Conservation (phyloP, 2,113 vertebrate species). For the Archilochus colubris region DNA sequence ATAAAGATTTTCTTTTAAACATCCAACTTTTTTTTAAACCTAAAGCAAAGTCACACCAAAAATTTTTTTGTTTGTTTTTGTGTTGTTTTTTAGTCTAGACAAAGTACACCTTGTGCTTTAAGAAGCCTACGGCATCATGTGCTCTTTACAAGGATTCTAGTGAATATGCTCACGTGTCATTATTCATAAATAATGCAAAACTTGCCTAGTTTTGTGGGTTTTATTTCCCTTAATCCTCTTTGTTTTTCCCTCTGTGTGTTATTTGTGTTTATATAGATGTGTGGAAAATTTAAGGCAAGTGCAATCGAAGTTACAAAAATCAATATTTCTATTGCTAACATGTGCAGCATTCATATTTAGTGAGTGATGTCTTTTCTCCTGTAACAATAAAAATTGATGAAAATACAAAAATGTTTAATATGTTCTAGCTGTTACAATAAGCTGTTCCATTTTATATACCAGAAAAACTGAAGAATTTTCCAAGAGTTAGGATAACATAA, state of each 20-base stretch:
- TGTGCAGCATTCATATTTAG: slow-evolving; percentile 76
- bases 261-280: slow-evolving; percentile 23
- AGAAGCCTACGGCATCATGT: slow-evolving; percentile 74
- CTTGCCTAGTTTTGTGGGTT: slow-evolving; percentile 67
- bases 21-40: slow-evolving; percentile 64
- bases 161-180: slow-evolving; percentile 46
- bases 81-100: slow-evolving; percentile 53
- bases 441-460: background rate
- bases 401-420: slow-evolving; percentile 63
- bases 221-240: slow-evolving; percentile 1
- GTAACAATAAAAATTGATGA: slow-evolving; percentile 62
- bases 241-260: background rate
- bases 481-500: slow-evolving; percentile 8
- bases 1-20: slow-evolving; percentile 73
- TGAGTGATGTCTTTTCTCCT: slow-evolving; percentile 56
- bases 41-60: slow-evolving; percentile 74
- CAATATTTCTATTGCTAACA: slow-evolving; percentile 76
- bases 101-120: slow-evolving; percentile 79
- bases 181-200: slow-evolving; percentile 68
- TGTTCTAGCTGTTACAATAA: slow-evolving; percentile 30
- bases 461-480: background rate
- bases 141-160: slow-evolving; percentile 61
- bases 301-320: slow-evolving; percentile 75
- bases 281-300: slow-evolving; percentile 79
- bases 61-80: background rate